Conservation (phyloP, 1,140 invertebrate species). For the Aporrectodea caliginosa region DNA sequence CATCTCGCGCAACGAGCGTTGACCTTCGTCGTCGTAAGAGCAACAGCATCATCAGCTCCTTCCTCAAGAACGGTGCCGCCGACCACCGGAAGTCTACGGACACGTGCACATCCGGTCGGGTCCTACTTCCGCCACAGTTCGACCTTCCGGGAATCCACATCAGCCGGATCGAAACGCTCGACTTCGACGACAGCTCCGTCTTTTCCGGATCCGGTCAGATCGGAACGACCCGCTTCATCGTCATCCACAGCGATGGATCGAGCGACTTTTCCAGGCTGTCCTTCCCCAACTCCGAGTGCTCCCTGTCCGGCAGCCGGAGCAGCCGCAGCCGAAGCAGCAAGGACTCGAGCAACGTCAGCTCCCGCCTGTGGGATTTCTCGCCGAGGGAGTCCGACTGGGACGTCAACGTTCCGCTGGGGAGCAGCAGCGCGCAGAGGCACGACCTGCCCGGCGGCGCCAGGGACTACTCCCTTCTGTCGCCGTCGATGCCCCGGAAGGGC, state of each 20-base stretch:
- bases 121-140: constrained; percentile 10
- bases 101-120: neutral
- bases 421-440: constrained; percentile 4
- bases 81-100: constrained; percentile 21
- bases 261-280: constrained; percentile 27
- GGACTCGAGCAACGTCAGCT: constrained; percentile 27
- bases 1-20: constrained; percentile 21
- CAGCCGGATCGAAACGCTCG: constrained; percentile 28
- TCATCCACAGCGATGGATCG: constrained; percentile 28
- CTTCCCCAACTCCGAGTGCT: constrained; percentile 29
- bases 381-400: constrained; percentile 31
- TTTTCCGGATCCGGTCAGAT: constrained; percentile 15
- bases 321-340: constrained; percentile 16
- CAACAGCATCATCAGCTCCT: constrained; percentile 1
- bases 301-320: constrained; percentile 24
- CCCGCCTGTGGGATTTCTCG: constrained; percentile 28
- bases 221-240: constrained; percentile 26
- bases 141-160: constrained; percentile 31
- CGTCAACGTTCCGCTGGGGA: constrained; percentile 15
- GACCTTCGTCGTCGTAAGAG: constrained; percentile 22
- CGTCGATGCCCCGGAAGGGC: constrained; percentile 25
- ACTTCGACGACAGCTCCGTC: constrained; percentile 22
- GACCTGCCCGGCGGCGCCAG: neutral
- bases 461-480: constrained; percentile 14
- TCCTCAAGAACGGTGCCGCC: constrained; percentile 3